Conservation (phyloP, 2,797 vertebrate species). For the Spinus pinus region DNA sequence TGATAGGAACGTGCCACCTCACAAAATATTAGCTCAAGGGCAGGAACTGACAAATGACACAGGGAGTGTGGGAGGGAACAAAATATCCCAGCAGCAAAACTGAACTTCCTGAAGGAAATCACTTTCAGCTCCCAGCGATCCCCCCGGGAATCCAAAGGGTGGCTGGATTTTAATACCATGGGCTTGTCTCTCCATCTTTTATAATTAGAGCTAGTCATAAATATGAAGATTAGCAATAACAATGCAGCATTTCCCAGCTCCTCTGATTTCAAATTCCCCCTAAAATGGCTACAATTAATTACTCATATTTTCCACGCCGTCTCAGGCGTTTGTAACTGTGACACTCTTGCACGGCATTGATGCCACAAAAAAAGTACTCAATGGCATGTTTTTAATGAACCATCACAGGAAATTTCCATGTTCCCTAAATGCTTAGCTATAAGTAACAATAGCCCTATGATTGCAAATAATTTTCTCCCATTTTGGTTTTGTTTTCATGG, state of each 20-base stretch:
- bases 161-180: not conserved
- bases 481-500: slow-evolving; percentile 26
- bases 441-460: not conserved
- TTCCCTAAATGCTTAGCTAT: not conserved
- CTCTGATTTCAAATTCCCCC: slow-evolving; percentile 47
- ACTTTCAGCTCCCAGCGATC: not conserved
- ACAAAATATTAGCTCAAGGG: slow-evolving; percentile 46
- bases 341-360: not conserved
- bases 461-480: slow-evolving; percentile 7
- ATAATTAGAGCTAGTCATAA: slow-evolving; percentile 59
- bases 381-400: not conserved
- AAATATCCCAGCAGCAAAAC: slow-evolving; percentile 30
- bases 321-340: not conserved
- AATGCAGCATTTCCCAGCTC: slow-evolving; percentile 50
- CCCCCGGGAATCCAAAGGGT: not conserved
- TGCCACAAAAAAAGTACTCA: not conserved
- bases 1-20: slow-evolving; percentile 36
- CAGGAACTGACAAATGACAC: slow-evolving; percentile 46
- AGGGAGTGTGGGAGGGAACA: slow-evolving; percentile 44
- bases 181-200: slow-evolving; percentile 43
- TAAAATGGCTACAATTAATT: slow-evolving; percentile 61
- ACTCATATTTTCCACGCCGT: slow-evolving; percentile 50
- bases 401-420: slow-evolving; percentile 23
- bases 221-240: slow-evolving; percentile 62
- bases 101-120: slow-evolving; percentile 61